Conservation (phyloP, 2,113 vertebrate genomes). For the Alethe castanea region DNA sequence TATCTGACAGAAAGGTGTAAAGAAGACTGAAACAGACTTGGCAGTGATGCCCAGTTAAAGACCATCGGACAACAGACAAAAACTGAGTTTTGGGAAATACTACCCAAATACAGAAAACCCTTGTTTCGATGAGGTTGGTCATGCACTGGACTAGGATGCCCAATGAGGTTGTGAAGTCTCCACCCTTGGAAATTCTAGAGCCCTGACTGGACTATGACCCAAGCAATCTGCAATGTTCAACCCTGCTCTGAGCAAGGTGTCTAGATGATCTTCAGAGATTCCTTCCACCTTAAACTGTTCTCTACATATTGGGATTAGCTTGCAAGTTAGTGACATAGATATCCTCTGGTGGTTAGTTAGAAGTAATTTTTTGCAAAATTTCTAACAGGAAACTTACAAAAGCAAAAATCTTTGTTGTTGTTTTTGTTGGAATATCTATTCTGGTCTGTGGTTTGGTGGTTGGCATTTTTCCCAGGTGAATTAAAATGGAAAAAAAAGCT, state of each 20-base stretch:
- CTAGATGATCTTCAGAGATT: not conserved
- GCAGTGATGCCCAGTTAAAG: not conserved
- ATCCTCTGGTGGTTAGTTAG: not conserved
- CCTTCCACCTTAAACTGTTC: not conserved
- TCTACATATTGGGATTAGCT: not conserved
- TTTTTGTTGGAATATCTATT: not conserved
- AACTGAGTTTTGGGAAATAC: not conserved
- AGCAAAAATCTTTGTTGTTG: not conserved
- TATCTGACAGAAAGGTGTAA: not conserved
- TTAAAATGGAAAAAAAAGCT: accelerated
- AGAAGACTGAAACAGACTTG: not conserved
- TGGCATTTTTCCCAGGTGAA: not conserved
- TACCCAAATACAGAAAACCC: not conserved
- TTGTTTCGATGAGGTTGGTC: not conserved
- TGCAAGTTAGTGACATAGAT: not conserved
- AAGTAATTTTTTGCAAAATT: not conserved
- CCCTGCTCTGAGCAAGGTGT: not conserved
- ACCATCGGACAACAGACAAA: not conserved
- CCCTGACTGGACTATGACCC: not conserved
- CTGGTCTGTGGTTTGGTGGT: not conserved
- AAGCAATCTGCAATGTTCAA: not conserved
- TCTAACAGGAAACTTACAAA: not conserved
- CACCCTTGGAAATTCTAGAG: not conserved
- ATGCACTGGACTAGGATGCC: not conserved
- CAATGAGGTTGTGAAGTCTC: not conserved